Evolutionary conservation across 1,140 invertebrate genomes (phyloP).

Genomic region (Amphibalanus amphitrite): DNA sequence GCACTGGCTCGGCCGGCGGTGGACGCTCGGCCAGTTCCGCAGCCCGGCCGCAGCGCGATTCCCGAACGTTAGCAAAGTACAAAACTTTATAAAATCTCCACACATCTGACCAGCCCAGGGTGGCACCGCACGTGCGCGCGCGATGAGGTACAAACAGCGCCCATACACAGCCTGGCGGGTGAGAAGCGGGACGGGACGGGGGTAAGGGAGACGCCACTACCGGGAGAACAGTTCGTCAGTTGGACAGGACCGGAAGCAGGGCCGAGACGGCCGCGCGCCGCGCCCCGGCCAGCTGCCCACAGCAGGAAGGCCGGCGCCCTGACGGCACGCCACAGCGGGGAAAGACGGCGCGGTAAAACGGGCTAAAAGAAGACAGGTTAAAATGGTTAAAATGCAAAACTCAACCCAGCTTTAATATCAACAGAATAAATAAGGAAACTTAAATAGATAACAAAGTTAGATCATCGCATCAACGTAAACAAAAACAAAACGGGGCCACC

Average conservation of each 20-base stretch:
- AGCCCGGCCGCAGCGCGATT: neutral
- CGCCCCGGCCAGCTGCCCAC: neutral
- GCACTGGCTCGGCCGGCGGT: neutral
- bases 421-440: conserved; percentile 4
- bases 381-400: conserved; percentile 4
- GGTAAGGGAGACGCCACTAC: neutral
- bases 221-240: no score
- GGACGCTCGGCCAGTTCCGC: no score
- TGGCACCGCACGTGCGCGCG: no score
- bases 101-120: neutral
- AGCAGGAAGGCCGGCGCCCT: neutral
- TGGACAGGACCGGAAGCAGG: no score
- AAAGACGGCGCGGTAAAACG: neutral
- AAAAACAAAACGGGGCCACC: neutral
- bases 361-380: neutral
- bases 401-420: conserved; percentile 3
- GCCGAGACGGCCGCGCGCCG: neutral
- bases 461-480: neutral
- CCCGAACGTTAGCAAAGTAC: neutral
- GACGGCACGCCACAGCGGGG: neutral
- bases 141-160: neutral
- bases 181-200: neutral
- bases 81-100: neutral
- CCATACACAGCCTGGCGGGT: neutral
- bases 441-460: conserved; percentile 2